These are phyloP conservation scores for Yoshiicerus persimilis DNA, from an alignment of 1,140 invertebrate species.

Conservation along the genomic window DNA sequence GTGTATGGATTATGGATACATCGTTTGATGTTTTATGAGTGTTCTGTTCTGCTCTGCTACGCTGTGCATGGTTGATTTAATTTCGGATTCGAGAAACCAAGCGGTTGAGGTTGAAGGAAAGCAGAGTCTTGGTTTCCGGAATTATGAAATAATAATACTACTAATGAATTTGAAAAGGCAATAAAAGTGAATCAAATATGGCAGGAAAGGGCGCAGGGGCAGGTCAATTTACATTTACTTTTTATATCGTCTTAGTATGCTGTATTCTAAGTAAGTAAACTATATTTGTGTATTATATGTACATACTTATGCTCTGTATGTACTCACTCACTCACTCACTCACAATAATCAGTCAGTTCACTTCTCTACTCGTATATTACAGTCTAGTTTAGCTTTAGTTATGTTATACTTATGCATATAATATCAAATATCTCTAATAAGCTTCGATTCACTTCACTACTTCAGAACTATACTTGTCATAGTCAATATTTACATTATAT, in stretches of 20 bases:
- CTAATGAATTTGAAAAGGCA: neutral
- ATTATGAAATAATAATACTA: neutral
- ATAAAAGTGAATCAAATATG: constrained; percentile 32
- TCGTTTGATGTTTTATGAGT: neutral
- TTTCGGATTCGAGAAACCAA: neutral
- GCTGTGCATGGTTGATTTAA: neutral
- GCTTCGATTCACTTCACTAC: neutral
- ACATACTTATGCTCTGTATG: neutral
- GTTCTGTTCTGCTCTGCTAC: neutral
- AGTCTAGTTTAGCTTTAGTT: neutral
- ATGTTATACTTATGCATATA: neutral
- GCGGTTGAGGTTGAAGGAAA: neutral
- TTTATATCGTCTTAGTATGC: neutral
- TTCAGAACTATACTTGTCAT: neutral
- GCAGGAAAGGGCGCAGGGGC: constrained; percentile 27
- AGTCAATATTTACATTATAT: constrained; percentile 15
- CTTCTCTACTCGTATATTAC: neutral
- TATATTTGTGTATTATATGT: neutral
- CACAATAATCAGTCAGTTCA: neutral
- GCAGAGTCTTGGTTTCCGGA: neutral
- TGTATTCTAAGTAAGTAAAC: neutral
- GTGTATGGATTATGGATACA: no score
- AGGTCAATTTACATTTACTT: constrained; percentile 23
- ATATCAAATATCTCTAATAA: neutral
- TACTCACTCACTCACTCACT: neutral